Evolutionary conservation across 2,797 vertebrate species (phyloP).

Genomic region (Apogon talboti): DNA sequence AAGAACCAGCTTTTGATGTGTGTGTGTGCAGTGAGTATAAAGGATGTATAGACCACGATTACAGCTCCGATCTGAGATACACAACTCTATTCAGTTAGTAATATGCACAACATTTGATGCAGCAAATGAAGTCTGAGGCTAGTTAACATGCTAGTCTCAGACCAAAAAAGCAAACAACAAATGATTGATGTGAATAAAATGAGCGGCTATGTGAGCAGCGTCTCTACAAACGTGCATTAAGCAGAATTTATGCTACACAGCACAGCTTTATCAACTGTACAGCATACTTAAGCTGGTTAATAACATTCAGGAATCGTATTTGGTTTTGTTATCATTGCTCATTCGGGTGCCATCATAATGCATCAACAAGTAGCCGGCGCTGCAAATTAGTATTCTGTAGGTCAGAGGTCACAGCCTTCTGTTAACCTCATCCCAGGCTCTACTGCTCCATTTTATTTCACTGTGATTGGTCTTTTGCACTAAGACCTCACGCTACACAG

Average conservation of each 20-base stretch:
- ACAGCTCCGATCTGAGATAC: slow-evolving; percentile 15
- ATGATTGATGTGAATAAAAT: slow-evolving; percentile 58
- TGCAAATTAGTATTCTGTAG: slow-evolving; percentile 43
- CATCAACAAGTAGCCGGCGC: slow-evolving; percentile 12
- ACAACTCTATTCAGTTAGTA: slow-evolving; percentile 7
- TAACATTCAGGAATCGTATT: slow-evolving; percentile 51
- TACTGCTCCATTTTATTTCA: slow-evolving; percentile 29
- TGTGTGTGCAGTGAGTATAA: slow-evolving; percentile 20
- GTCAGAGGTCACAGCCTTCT: slow-evolving; percentile 39
- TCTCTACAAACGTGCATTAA: slow-evolving; percentile 44
- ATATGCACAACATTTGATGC: slow-evolving; percentile 20
- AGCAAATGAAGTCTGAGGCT: slow-evolving; percentile 13
- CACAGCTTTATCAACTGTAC: slow-evolving; percentile 26
- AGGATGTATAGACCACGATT: slow-evolving; percentile 30
- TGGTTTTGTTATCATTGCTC: slow-evolving; percentile 27
- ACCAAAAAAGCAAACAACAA: slow-evolving; percentile 42
- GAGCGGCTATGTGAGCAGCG: slow-evolving; percentile 26
- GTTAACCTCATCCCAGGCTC: slow-evolving; percentile 30
- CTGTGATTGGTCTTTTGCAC: slow-evolving; percentile 21
- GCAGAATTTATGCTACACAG: slow-evolving; percentile 43
- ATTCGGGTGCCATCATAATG: slow-evolving; percentile 20
- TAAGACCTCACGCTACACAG: slow-evolving; percentile 18
- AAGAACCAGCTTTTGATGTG: slow-evolving; percentile 43
- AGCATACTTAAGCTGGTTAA: slow-evolving; percentile 28
- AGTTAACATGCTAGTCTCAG: slow-evolving; percentile 40